A percentile compares a stretch with the other conserved stretches of the same genome.
Evolutionary conservation across 1,140 invertebrate species (phyloP).

Genomic region (Adelges cooleyi): DNA sequence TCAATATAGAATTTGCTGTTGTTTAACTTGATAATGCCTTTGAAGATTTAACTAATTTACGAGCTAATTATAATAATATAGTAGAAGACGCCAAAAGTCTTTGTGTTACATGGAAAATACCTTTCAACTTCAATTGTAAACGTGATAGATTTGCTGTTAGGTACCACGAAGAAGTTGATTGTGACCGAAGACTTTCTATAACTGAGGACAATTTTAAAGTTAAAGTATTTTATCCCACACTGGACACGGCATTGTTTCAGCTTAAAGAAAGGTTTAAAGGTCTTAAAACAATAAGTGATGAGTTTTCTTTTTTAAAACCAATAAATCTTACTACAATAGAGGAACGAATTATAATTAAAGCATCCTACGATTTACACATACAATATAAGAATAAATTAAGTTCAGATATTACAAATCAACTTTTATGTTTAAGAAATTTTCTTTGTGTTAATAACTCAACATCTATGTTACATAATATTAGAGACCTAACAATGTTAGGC

Average conservation of each 20-base stretch:
- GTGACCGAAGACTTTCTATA: background rate
- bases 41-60: background rate
- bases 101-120: background rate
- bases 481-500: background rate
- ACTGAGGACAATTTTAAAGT: conserved; percentile 9
- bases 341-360: background rate
- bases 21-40: background rate
- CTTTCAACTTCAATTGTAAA: background rate
- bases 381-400: background rate
- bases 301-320: background rate
- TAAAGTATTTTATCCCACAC: background rate
- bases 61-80: background rate
- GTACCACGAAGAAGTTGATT: background rate
- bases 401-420: background rate
- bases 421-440: background rate
- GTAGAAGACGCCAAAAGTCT: background rate
- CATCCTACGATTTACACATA: background rate
- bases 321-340: background rate
- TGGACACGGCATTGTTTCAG: background rate
- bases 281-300: background rate
- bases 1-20: background rate
- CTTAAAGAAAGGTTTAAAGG: background rate
- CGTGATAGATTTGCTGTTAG: background rate
- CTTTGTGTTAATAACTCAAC: background rate
- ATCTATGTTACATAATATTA: background rate